Percentiles rank a stretch among this genome's conserved stretches.
Conservation (phyloP, 2,888 invertebrate genomes). For the Acrobeloides nanus region DNA sequence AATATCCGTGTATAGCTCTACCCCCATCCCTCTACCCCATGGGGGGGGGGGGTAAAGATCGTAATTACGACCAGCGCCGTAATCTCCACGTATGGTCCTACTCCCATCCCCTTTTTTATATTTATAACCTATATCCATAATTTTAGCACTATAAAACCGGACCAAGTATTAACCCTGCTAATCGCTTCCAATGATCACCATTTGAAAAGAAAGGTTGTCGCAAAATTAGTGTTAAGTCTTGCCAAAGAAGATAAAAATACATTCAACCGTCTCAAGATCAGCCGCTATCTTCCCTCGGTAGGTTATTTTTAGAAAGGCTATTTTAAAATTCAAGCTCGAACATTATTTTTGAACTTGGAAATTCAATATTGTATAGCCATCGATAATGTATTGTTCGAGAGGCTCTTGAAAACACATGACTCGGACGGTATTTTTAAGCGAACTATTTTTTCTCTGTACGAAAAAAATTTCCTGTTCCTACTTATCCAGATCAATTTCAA, state of each 20-base stretch:
- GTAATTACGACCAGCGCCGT: no score
- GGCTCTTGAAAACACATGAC: background rate
- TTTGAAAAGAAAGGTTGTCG: conserved; percentile 7
- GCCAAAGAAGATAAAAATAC: conserved; percentile 36
- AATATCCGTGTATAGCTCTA: background rate
- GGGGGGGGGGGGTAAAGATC: no score
- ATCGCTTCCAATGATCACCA: conserved; percentile 40
- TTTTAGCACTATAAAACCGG: conserved; percentile 36
- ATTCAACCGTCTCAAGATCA: conserved; percentile 41
- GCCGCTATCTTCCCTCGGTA: conserved; percentile 38
- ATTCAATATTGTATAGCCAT: no score
- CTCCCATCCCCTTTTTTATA: no score
- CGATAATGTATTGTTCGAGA: background rate
- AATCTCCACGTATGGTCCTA: no score
- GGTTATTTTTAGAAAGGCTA: conserved; percentile 10
- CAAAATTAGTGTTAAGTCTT: conserved; percentile 22
- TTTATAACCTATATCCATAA: no score
- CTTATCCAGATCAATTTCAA: no score
- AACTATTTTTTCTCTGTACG: no score
- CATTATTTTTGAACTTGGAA: background rate
- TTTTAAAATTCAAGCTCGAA: conserved; percentile 4
- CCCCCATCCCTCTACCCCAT: no score
- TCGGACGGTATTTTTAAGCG: background rate
- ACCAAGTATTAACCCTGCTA: conserved; percentile 44
- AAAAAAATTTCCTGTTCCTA: no score